A percentile compares a stretch with the other conserved stretches of the same genome.
Conservation (phyloP, 2,797 vertebrate genomes). For the Gouania willdenowi region DNA sequence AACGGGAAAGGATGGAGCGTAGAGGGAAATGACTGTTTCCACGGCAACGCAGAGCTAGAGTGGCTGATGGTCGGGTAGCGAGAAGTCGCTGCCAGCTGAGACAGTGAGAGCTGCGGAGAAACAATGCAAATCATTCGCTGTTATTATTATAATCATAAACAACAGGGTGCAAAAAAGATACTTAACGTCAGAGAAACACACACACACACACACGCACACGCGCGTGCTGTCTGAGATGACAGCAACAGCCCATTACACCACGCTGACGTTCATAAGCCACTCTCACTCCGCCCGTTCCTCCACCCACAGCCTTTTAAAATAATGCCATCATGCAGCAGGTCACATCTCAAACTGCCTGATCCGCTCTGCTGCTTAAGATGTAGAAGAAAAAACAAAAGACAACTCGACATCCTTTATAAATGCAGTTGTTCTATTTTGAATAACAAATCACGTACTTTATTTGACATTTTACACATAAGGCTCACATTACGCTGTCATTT, state of each 20-base stretch:
- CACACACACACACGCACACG: too few relatives aligned
- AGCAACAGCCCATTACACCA: slow-evolving; percentile 30
- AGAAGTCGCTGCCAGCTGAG: slow-evolving; percentile 81
- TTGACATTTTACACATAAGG: too few relatives aligned
- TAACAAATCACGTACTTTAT: too few relatives aligned
- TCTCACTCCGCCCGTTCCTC: slow-evolving; percentile 7
- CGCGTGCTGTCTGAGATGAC: slow-evolving; percentile 32
- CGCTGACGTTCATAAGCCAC: slow-evolving; percentile 14
- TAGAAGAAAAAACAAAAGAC: slow-evolving; percentile 13
- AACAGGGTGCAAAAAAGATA: slow-evolving; percentile 36
- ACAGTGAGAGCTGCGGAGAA: slow-evolving; percentile 84
- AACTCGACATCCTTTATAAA: too few relatives aligned
- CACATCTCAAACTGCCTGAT: slow-evolving; percentile 4
- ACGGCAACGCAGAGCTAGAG: slow-evolving; percentile 50
- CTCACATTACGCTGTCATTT: too few relatives aligned
- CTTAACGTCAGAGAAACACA: slow-evolving; percentile 29
- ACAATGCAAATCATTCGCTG: slow-evolving; percentile 57
- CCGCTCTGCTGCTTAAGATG: neutral
- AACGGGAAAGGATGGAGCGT: slow-evolving; percentile 66
- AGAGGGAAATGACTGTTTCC: slow-evolving; percentile 59
- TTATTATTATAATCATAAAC: slow-evolving; percentile 56
- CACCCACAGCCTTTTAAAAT: slow-evolving; percentile 13
- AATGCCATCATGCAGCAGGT: slow-evolving; percentile 11
- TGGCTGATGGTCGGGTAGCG: slow-evolving; percentile 63
- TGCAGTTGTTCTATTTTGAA: too few relatives aligned